Evolutionary conservation across 37 sponge, comb jelly and placozoan species (phyloP).

Genomic region (Aplysina aerophoba): DNA sequence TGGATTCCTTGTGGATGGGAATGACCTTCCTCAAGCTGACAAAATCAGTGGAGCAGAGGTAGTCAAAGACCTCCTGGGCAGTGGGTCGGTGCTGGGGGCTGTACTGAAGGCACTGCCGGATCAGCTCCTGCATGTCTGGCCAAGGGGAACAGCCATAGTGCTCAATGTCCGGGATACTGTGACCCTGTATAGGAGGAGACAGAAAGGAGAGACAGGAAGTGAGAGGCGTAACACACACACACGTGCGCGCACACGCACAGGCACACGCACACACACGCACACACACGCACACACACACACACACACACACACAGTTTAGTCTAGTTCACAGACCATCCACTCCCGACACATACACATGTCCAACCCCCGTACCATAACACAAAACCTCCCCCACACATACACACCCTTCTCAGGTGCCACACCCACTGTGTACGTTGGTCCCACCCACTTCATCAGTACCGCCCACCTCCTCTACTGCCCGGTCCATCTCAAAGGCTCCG

Average conservation of each 20-base stretch:
- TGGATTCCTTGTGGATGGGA: conserved; percentile 38
- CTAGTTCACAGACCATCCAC: too few species aligned
- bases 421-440: too few species aligned
- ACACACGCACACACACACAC: too few species aligned
- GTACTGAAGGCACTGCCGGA: conserved; percentile 76
- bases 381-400: too few species aligned
- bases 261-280: not conserved
- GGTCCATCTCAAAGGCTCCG: conserved; percentile 62
- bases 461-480: conserved; percentile 62
- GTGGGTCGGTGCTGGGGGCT: conserved; percentile 54
- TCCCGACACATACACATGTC: too few species aligned
- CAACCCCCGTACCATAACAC: too few species aligned
- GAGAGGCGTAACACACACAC: not conserved
- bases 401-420: too few species aligned
- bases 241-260: not conserved
- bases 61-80: conserved; percentile 65
- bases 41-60: conserved; percentile 63
- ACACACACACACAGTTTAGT: too few species aligned
- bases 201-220: not conserved
- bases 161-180: conserved; percentile 50
- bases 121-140: conserved; percentile 88
- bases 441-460: not conserved
- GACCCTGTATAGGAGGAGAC: conserved; percentile 44
- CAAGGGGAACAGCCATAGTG: conserved; percentile 80
- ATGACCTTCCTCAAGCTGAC: conserved; percentile 62